Evolutionary conservation across 2,113 vertebrate species (phyloP).

Genomic region (Sialia sialis): DNA sequence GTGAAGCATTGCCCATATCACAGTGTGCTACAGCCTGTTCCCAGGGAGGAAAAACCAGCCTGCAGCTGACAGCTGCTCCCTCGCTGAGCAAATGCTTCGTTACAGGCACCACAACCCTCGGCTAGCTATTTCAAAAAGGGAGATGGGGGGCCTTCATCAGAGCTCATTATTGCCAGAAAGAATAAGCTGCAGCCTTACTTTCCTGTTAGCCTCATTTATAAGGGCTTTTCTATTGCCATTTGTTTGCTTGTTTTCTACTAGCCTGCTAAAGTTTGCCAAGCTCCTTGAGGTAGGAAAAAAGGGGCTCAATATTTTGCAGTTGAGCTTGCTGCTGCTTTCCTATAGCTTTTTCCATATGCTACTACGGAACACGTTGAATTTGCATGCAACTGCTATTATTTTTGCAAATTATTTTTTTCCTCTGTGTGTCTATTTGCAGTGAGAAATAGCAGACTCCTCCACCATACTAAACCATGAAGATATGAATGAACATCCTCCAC

Average conservation of each 20-base stretch:
- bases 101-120: background rate
- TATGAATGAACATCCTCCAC: background rate
- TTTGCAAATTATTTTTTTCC: background rate
- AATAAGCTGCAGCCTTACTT: background rate
- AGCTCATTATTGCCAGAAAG: conserved; percentile 1
- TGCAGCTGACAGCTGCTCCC: conserved; percentile 54
- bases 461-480: background rate
- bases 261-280: background rate
- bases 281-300: background rate
- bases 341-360: background rate
- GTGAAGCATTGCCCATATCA: background rate
- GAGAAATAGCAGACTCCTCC: background rate
- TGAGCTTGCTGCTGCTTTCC: background rate
- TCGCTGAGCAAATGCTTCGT: conserved; percentile 15
- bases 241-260: background rate
- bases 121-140: background rate
- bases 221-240: background rate
- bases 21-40: background rate
- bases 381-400: background rate
- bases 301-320: background rate
- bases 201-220: background rate
- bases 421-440: background rate
- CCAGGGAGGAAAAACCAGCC: background rate
- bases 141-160: background rate
- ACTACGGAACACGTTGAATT: background rate